These are phyloP conservation scores for Lutraria lutraria DNA, from an alignment of 2,888 invertebrate species.

Conservation along the genomic window DNA sequence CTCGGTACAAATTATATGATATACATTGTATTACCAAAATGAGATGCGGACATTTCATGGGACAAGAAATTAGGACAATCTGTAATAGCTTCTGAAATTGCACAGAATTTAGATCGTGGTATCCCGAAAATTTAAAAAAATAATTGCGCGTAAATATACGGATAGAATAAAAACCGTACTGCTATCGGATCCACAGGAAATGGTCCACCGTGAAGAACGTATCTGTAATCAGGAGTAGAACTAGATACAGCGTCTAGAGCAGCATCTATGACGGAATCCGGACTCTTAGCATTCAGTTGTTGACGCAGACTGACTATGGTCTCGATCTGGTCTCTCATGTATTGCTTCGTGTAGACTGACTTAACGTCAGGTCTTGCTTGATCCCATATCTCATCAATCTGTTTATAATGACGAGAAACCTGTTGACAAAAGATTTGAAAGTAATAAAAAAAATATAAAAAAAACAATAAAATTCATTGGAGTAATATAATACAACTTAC, in stretches of 20 bases:
- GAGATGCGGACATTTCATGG: too few relatives aligned
- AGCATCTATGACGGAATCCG: constrained; percentile 73
- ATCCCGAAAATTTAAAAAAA: too few relatives aligned
- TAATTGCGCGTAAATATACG: not conserved
- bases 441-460: not conserved
- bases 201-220: constrained; percentile 69
- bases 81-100: too few relatives aligned
- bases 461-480: too few relatives aligned
- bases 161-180: constrained; percentile 37
- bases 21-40: too few relatives aligned
- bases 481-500: too few relatives aligned
- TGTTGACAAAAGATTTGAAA: constrained; percentile 21
- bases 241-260: constrained; percentile 72
- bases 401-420: constrained; percentile 46
- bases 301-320: constrained; percentile 37
- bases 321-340: constrained; percentile 53
- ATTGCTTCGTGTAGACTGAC: constrained; percentile 54
- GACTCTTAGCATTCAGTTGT: constrained; percentile 55
- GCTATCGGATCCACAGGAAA: constrained; percentile 58
- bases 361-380: constrained; percentile 43
- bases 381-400: constrained; percentile 51
- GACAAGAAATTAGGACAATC: too few relatives aligned
- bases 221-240: constrained; percentile 64
- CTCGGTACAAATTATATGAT: too few relatives aligned
- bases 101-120: too few relatives aligned